Evolutionary conservation across 2,888 invertebrate species (phyloP).

Genomic region (Limnephilus rhombicus): DNA sequence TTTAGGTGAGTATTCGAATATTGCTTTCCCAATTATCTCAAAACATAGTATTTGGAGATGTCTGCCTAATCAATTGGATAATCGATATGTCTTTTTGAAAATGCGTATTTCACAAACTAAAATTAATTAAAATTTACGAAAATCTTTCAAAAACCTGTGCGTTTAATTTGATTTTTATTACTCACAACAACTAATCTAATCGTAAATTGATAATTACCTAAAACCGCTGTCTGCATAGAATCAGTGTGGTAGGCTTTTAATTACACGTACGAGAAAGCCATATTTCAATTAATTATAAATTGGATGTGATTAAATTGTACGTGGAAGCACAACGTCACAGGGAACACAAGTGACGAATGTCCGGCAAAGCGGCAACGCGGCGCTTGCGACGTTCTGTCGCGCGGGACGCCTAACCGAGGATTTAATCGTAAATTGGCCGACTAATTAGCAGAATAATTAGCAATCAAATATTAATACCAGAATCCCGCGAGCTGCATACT

Average conservation of each 20-base stretch:
- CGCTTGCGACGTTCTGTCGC: constrained; percentile 41
- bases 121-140: not conserved
- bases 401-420: constrained; percentile 36
- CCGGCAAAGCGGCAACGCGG: constrained; percentile 13
- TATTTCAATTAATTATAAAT: constrained; percentile 65
- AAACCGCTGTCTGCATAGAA: constrained; percentile 21
- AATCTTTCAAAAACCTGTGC: not conserved
- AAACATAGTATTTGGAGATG: too few relatives aligned
- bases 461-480: constrained; percentile 62
- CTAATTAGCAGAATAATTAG: constrained; percentile 65
- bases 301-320: constrained; percentile 53
- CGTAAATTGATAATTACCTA: constrained; percentile 21
- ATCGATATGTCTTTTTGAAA: too few relatives aligned
- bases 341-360: not conserved
- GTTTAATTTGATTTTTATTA: not conserved
- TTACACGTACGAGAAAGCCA: constrained; percentile 58
- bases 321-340: constrained; percentile 27
- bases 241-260: constrained; percentile 56
- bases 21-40: too few relatives aligned
- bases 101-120: too few relatives aligned
- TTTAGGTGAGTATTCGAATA: too few relatives aligned
- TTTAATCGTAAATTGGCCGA: constrained; percentile 64
- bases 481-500: constrained; percentile 51
- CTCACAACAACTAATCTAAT: not conserved
- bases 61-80: too few relatives aligned